Conservation (phyloP, 2,888 invertebrate genomes). For the Cabera pusaria region DNA sequence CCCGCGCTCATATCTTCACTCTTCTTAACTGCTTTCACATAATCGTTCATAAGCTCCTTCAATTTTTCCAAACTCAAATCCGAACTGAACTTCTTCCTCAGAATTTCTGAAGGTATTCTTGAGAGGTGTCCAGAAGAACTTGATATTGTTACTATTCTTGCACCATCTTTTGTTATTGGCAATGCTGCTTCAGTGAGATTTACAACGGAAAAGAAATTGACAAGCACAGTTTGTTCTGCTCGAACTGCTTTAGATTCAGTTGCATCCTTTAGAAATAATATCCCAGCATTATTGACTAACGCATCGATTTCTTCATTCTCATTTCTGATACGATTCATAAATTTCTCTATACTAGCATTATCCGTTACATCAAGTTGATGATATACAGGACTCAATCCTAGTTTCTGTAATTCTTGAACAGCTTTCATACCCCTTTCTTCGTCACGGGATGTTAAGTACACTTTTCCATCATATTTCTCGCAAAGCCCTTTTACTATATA, state of each 20-base stretch:
- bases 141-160: conserved; percentile 89
- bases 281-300: conserved; percentile 89
- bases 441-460: conserved; percentile 88
- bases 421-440: conserved; percentile 80
- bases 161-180: conserved; percentile 86
- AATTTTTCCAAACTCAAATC: conserved; percentile 81
- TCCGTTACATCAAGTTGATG: conserved; percentile 88
- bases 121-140: conserved; percentile 87
- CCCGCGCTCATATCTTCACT: conserved; percentile 54
- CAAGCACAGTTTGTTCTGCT: conserved; percentile 58
- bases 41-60: conserved; percentile 83
- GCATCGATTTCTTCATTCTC: conserved; percentile 86
- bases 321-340: conserved; percentile 78
- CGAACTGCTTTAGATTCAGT: conserved; percentile 54
- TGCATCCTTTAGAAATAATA: conserved; percentile 63
- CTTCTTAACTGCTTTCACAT: conserved; percentile 81
- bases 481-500: conserved; percentile 86
- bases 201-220: conserved; percentile 63
- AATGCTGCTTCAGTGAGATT: conserved; percentile 84
- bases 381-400: conserved; percentile 77
- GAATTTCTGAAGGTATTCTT: conserved; percentile 80
- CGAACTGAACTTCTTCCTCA: conserved; percentile 73
- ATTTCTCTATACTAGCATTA: conserved; percentile 78
- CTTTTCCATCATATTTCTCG: conserved; percentile 84
- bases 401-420: conserved; percentile 77